Evolutionary conservation across 2,888 invertebrate genomes (phyloP).

Genomic region (Poecilus cupreus): DNA sequence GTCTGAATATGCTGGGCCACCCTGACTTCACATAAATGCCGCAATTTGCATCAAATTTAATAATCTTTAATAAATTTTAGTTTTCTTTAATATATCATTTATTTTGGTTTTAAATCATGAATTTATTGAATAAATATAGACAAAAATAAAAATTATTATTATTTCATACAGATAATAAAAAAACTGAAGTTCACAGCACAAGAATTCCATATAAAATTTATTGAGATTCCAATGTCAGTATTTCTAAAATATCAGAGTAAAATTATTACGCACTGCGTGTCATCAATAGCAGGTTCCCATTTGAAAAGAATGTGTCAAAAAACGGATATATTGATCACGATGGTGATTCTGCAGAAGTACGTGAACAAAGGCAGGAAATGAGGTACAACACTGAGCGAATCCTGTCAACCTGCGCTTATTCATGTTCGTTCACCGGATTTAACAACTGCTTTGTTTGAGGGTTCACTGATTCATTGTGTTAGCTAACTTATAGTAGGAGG

Average conservation of each 20-base stretch:
- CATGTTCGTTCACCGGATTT: conserved; percentile 33
- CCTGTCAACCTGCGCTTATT: conserved; percentile 29
- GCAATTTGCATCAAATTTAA: too few relatives aligned
- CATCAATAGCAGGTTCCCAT: not conserved
- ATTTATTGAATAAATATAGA: too few relatives aligned
- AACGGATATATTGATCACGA: conserved; percentile 39
- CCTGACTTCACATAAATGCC: too few relatives aligned
- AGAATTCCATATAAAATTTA: not conserved
- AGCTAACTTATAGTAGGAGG: not conserved
- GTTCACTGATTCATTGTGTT: not conserved
- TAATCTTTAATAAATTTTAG: too few relatives aligned
- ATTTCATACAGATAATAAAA: too few relatives aligned
- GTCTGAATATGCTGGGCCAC: too few relatives aligned
- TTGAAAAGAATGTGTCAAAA: conserved; percentile 41
- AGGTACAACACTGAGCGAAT: conserved; percentile 43
- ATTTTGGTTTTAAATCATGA: too few relatives aligned
- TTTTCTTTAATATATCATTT: too few relatives aligned
- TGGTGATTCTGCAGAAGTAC: conserved; percentile 20
- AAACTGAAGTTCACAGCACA: too few relatives aligned
- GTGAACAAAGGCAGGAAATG: conserved; percentile 47
- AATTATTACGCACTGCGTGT: not conserved
- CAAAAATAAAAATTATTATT: too few relatives aligned
- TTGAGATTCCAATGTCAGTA: not conserved
- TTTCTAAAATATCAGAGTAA: not conserved
- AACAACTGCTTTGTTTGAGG: conserved; percentile 18